phyloP scores from a whole-genome alignment of 92 coral and sea anemone species.

The Phenganax subtilis region DNA sequence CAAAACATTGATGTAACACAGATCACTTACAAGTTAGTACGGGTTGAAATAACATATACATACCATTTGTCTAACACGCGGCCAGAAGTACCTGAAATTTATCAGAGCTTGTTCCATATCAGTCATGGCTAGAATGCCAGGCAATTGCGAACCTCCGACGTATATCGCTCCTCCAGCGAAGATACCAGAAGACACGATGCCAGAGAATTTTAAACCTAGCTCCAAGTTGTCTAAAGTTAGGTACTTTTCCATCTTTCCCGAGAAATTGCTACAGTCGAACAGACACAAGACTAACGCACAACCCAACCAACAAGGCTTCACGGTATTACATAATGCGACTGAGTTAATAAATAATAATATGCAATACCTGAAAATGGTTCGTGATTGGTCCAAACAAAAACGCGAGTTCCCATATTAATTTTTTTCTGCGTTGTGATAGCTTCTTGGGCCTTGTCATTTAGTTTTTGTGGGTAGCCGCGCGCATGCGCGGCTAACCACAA shows the following conservation, averaged over 20 bases:
- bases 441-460: too few relatives aligned
- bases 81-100: slow-evolving; percentile 42
- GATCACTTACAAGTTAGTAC: not conserved
- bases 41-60: not conserved
- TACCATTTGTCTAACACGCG: slow-evolving; percentile 36
- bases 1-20: not conserved
- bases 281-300: not conserved
- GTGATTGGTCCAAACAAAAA: not conserved
- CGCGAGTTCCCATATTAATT: too few relatives aligned
- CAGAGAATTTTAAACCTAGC: slow-evolving; percentile 28
- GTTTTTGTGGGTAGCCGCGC: too few relatives aligned
- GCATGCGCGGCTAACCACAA: too few relatives aligned
- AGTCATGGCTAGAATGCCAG: slow-evolving; percentile 39
- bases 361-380: not conserved
- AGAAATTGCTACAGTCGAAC: not conserved
- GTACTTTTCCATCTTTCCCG: slow-evolving; percentile 27
- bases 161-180: slow-evolving; percentile 38
- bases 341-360: slow-evolving; percentile 1
- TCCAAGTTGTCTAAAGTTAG: slow-evolving; percentile 35
- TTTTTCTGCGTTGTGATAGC: too few relatives aligned
- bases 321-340: slow-evolving; percentile 7
- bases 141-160: slow-evolving; percentile 26
- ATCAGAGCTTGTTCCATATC: slow-evolving; percentile 42
- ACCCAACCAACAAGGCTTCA: not conserved
- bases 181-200: slow-evolving; percentile 19